Base-by-base conservation (phyloP, 2,797 vertebrate genomes). In the Ispidina picta region DNA sequence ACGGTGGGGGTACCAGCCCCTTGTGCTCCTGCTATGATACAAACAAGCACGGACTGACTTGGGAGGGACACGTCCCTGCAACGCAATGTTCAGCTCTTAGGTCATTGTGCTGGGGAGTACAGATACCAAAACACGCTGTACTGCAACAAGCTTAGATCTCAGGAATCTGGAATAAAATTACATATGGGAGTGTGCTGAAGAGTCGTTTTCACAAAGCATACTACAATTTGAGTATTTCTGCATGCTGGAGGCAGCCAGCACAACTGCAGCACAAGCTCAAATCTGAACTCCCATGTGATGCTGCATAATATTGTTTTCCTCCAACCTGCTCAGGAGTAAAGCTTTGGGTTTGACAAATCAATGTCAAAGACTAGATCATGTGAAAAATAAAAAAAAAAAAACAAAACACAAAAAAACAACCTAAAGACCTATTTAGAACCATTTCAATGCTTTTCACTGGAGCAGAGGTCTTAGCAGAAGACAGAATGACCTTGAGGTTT, bases 51-150 rank as follows among this genome's bases (percentile, higher is more conserved):
- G 37, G 49, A 15, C 28, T n/a, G 28, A 33, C 26, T 60, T 1
- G 0, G 1, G 39, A 71, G 71, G n/a, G 52, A 41, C 55, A 6
- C 1, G 1, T 26, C 48, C 17, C 59, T 35, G 66, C 63, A 25
- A 56, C 48, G 9, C 44, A 60, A 15, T 7, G 2, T 29, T 54
- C 2, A 4, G 56, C 33, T 86, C 35, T 58, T 0, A 0, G 28
- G 51, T 62, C 69, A 5, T 33, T 41, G 26, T 58, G 37, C 55
- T 2, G 4, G 46, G 31, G 54, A 85, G 2, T 9, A 15, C 0
- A 52, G 78, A 48, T 5, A 87, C 28, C 75, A 43, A 80, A 80
- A 60, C 64, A 51, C 5, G 51, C 72, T 51, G 54, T 16, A 10
- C 55, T 48, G 83, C 41, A 62, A 23, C 18, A 35, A 48, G 28